phyloP scores from a whole-genome alignment of 2,797 vertebrate genomes.

The Enteromius trimaculatus region DNA sequence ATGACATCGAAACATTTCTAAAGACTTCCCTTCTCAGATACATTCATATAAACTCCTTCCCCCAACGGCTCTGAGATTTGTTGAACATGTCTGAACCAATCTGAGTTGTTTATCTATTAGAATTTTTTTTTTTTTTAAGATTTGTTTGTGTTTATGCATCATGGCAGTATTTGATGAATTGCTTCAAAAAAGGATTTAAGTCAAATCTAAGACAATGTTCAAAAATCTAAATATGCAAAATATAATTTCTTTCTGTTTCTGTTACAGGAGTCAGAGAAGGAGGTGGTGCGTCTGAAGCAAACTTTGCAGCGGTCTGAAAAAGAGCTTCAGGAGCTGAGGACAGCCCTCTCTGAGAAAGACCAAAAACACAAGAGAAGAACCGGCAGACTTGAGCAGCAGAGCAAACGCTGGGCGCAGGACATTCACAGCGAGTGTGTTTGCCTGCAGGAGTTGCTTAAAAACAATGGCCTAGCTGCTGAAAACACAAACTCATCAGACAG shows the following conservation, averaged over 20 bases:
- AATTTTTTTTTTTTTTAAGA: too few relatives aligned
- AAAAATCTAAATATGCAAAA: background rate
- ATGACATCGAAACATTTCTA: too few relatives aligned
- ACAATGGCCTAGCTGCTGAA: slow-evolving; percentile 46
- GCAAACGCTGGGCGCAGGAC: slow-evolving; percentile 61
- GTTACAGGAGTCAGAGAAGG: slow-evolving; percentile 68
- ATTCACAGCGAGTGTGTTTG: slow-evolving; percentile 64
- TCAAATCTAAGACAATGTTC: too few relatives aligned
- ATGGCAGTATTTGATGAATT: background rate
- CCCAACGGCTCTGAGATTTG: background rate
- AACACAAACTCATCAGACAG: slow-evolving; percentile 42
- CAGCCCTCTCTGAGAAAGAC: slow-evolving; percentile 62
- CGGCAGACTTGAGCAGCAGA: slow-evolving; percentile 67
- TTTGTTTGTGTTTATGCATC: background rate
- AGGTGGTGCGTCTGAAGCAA: slow-evolving; percentile 53
- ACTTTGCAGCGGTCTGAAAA: slow-evolving; percentile 64
- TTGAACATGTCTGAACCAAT: background rate
- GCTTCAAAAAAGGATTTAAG: background rate
- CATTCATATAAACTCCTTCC: too few relatives aligned
- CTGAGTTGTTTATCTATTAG: background rate
- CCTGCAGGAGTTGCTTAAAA: slow-evolving; percentile 62
- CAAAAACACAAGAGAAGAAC: slow-evolving; percentile 52
- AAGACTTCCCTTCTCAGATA: too few relatives aligned
- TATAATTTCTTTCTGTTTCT: background rate
- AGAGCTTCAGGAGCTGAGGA: slow-evolving; percentile 64